Percentiles rank a stretch among this genome's conserved stretches.
Evolutionary conservation across 2,797 vertebrate species (phyloP).

Genomic region (Sebastes hopkinsi): DNA sequence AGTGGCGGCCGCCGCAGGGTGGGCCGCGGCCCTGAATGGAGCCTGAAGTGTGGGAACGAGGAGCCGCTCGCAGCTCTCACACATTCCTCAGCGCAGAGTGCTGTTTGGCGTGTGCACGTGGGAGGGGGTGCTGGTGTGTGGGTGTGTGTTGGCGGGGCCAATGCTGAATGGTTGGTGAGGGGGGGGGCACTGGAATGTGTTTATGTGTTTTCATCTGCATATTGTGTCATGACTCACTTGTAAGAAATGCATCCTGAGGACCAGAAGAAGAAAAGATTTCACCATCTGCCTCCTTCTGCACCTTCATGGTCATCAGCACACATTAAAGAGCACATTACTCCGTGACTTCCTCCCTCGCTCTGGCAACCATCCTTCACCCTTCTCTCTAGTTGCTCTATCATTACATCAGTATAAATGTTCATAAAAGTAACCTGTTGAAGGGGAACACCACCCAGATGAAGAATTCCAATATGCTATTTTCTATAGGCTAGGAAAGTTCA

Average conservation of each 20-base stretch:
- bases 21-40: constrained; percentile 68
- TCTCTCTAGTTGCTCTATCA: neutral
- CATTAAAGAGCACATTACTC: neutral
- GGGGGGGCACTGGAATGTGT: constrained; percentile 40
- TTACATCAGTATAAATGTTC: neutral
- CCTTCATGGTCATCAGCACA: neutral
- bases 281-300: constrained; percentile 38
- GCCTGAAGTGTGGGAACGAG: constrained; percentile 84
- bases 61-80: constrained; percentile 70
- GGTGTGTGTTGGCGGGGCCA: neutral
- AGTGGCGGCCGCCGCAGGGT: constrained; percentile 51
- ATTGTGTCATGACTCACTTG: constrained; percentile 53
- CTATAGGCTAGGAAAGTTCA: too few relatives aligned
- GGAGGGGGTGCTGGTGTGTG: neutral
- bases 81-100: constrained; percentile 62
- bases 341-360: too few relatives aligned
- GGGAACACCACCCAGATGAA: too few relatives aligned
- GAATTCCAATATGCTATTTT: too few relatives aligned
- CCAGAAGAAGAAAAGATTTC: constrained; percentile 46
- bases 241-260: constrained; percentile 50
- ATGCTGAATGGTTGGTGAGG: neutral
- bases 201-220: constrained; percentile 45
- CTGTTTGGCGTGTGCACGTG: neutral
- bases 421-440: too few relatives aligned
- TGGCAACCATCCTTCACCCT: neutral